Conservation (phyloP, 2,797 vertebrate species). For the Brachyalestes nurse region DNA sequence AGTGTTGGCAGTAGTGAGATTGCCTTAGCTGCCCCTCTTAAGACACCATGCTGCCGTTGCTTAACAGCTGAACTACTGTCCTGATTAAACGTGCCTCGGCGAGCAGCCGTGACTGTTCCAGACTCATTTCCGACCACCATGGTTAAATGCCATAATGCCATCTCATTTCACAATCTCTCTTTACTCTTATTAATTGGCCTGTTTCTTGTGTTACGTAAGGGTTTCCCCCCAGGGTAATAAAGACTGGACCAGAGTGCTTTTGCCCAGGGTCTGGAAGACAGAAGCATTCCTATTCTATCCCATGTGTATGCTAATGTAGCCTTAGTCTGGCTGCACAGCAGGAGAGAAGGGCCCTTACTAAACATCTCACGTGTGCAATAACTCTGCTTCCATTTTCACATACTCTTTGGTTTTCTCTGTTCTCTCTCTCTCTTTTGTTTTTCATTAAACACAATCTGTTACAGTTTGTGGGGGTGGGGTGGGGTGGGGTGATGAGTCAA, state of each 20-base stretch:
- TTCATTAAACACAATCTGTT: neutral
- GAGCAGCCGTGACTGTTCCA: slow-evolving; percentile 2
- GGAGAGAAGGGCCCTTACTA: slow-evolving; percentile 28
- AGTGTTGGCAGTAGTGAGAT: neutral
- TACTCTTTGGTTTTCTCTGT: neutral
- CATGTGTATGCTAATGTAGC: slow-evolving; percentile 31
- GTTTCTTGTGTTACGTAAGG: slow-evolving; percentile 72
- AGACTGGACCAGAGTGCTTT: slow-evolving; percentile 66
- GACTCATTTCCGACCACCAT: slow-evolving; percentile 9
- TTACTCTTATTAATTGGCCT: slow-evolving; percentile 68
- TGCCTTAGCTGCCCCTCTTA: slow-evolving; percentile 4
- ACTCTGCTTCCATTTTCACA: neutral
- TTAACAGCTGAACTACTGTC: slow-evolving; percentile 11
- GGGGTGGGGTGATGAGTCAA: too few relatives aligned
- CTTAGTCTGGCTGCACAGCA: slow-evolving; percentile 5
- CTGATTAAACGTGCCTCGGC: neutral
- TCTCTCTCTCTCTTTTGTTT: neutral
- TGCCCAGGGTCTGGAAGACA: slow-evolving; percentile 58
- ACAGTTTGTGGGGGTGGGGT: too few relatives aligned
- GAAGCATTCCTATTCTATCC: slow-evolving; percentile 7
- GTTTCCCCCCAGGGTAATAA: slow-evolving; percentile 60
- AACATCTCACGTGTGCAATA: slow-evolving; percentile 18
- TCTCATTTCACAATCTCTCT: slow-evolving; percentile 65
- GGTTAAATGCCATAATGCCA: slow-evolving; percentile 36
- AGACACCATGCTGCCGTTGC: neutral